Evolutionary conservation across 53 echinoderm and acorn worm species (phyloP), one percentile per base, ranked within the genome.

Genomic region (Holothuria leucospilota): DNA sequence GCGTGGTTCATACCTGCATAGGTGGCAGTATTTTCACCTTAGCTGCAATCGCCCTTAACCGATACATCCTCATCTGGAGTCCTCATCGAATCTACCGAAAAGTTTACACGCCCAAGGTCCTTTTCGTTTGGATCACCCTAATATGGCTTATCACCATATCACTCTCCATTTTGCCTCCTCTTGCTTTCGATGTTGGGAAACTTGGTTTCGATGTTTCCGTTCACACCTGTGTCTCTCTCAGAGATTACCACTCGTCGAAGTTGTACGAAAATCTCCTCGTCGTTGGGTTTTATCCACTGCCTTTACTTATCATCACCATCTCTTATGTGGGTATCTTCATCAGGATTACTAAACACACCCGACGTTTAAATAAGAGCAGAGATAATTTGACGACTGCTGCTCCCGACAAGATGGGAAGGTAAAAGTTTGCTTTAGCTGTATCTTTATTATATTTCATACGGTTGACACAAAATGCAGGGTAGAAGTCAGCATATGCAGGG

Each of bases 161-260:
- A 20, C 27, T 59, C 51, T 52, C 51, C 8, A 78, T 78, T 23
- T 26, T 78, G 13, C 78, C 78, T 10, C 58, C 78, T 14, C 29
- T 78, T 29, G 78, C 16, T 5, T 78, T 78, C 59, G 78, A 58
- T 29, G 78, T 78, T 24, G 78, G 78, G 20, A 53, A 29, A 59
- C 29, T 78, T 12, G 78, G 78, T 16, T 78, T 78, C 27, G 78
- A 78, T 59, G 27, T 18, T 8, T 46, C 46, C 0, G 64, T 63
- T 23, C 64, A 63, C 6, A 23, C 23, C 5, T 63, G 64, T 12
- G 64, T 63, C 64, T 63, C 64, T 63, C 64, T 63, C 20, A 7
- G 6, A 8, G 64, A 63, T 7, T 27, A 63, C 20, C 64, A 63
- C 13, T 63, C 64, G 8, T 63, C 64, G 23, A 12, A 24, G 8